phyloP scores from a whole-genome alignment of 2,888 invertebrate genomes.

The Melolontha melolontha region DNA sequence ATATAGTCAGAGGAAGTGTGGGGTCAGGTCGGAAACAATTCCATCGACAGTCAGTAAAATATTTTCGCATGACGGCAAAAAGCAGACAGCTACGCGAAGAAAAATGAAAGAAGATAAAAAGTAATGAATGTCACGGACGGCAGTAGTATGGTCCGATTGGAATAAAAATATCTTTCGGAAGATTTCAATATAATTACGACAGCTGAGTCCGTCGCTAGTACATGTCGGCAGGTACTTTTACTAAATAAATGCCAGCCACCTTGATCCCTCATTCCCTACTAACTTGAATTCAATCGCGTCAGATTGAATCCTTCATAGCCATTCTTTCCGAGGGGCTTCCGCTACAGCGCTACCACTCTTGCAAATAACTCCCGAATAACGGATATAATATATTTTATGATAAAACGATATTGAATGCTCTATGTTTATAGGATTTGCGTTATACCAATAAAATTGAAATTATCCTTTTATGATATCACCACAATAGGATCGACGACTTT shows the following conservation, averaged over 20 bases:
- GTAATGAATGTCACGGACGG: constrained; percentile 5
- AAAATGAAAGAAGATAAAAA: constrained; percentile 1
- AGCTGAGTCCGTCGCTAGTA: constrained; percentile 47
- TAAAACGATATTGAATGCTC: constrained; percentile 29
- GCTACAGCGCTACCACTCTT: constrained; percentile 5
- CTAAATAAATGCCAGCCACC: constrained; percentile 50
- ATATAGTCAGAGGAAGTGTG: constrained; percentile 1
- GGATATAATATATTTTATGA: constrained; percentile 34
- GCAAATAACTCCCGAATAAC: constrained; percentile 25
- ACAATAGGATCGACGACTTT: constrained; percentile 5
- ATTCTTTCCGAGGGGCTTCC: constrained; percentile 1
- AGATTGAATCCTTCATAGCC: constrained; percentile 47
- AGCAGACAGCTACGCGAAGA: background rate
- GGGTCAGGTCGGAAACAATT: constrained; percentile 21
- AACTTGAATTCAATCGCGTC: constrained; percentile 52
- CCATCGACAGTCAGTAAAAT: constrained; percentile 1
- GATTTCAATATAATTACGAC: constrained; percentile 27
- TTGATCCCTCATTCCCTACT: constrained; percentile 50
- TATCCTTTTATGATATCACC: constrained; percentile 17
- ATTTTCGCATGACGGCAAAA: constrained; percentile 1
- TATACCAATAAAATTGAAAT: constrained; percentile 29
- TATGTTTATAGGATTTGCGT: constrained; percentile 27
- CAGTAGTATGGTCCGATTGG: constrained; percentile 12
- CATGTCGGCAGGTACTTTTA: constrained; percentile 50
- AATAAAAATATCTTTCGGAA: constrained; percentile 1